Evolutionary conservation across 2,797 vertebrate species (phyloP).

Genomic region (Cossypha heuglini): DNA sequence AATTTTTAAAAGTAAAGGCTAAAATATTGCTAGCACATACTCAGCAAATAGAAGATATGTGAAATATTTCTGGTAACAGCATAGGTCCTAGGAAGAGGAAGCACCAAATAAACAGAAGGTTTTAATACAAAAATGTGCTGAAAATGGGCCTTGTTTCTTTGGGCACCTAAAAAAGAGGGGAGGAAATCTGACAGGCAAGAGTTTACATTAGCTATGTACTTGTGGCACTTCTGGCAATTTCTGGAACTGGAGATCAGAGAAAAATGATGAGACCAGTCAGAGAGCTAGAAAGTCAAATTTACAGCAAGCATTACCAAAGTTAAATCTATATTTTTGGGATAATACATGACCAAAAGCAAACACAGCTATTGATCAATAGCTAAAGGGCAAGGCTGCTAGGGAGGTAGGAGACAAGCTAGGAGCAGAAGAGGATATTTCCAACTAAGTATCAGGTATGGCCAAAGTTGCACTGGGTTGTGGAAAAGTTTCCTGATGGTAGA

Average conservation of each 20-base stretch:
- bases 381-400: constrained; percentile 36
- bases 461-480: background rate
- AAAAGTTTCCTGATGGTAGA: background rate
- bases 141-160: constrained; percentile 13
- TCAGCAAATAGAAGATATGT: constrained; percentile 33
- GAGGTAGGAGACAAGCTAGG: background rate
- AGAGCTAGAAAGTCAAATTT: constrained; percentile 42
- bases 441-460: background rate
- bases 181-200: background rate
- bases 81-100: background rate
- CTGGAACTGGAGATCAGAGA: constrained; percentile 12
- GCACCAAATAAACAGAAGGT: background rate
- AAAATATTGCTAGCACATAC: constrained; percentile 42
- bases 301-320: constrained; percentile 39
- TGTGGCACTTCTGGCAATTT: constrained; percentile 30
- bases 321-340: constrained; percentile 51
- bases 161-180: background rate
- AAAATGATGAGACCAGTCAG: constrained; percentile 37
- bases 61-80: constrained; percentile 22
- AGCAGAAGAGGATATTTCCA: background rate
- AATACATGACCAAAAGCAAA: constrained; percentile 33
- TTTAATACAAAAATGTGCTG: constrained; percentile 2
- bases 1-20: constrained; percentile 53
- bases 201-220: constrained; percentile 21
- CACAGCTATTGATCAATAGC: constrained; percentile 38